These are phyloP conservation scores for Mactromeris polynyma DNA, from an alignment of 2,888 invertebrate species.

Conservation along the genomic window DNA sequence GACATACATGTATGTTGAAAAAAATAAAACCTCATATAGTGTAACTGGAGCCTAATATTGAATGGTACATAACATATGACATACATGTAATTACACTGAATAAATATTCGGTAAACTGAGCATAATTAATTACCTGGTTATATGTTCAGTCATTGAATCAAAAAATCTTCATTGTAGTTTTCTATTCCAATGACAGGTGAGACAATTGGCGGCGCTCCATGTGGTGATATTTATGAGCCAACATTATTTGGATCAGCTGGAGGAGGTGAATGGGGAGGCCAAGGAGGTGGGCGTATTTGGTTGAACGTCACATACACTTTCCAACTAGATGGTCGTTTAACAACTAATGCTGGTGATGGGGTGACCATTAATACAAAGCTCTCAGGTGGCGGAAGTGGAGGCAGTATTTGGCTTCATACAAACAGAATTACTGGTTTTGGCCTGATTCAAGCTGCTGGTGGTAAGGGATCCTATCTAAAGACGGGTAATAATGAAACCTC, in stretches of 20 bases:
- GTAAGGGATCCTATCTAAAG: constrained; percentile 64
- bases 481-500: constrained; percentile 29
- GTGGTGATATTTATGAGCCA: constrained; percentile 79
- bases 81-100: too few species aligned
- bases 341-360: constrained; percentile 75
- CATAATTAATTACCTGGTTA: too few species aligned
- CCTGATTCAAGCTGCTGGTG: constrained; percentile 69
- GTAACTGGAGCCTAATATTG: too few species aligned
- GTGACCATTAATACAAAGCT: constrained; percentile 28
- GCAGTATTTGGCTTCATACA: constrained; percentile 78
- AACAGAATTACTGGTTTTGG: constrained; percentile 76
- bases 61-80: too few species aligned
- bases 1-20: too few species aligned
- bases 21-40: too few species aligned
- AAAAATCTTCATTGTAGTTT: too few species aligned
- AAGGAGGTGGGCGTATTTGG: constrained; percentile 80
- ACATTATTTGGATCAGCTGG: constrained; percentile 78
- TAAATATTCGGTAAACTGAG: too few species aligned
- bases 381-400: constrained; percentile 81
- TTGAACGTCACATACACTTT: constrained; percentile 78
- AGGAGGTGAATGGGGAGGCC: constrained; percentile 75
- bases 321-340: constrained; percentile 77
- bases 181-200: constrained; percentile 47
- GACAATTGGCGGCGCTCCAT: constrained; percentile 68
- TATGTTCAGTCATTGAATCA: too few species aligned